phyloP scores from a whole-genome alignment of 2,113 vertebrate species.

The Cariama cristata region DNA sequence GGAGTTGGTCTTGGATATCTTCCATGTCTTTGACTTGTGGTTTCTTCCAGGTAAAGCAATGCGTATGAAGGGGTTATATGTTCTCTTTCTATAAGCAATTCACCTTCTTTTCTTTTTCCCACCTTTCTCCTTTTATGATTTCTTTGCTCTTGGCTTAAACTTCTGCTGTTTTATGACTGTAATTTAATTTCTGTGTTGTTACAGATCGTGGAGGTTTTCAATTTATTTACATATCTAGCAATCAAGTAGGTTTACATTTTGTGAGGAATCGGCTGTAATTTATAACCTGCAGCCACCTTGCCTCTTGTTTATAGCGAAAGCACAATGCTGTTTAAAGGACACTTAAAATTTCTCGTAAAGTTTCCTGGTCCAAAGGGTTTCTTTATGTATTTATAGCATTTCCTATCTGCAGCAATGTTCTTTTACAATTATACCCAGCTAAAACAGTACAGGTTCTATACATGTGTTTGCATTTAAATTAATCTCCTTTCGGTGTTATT shows the following conservation, averaged over 20 bases:
- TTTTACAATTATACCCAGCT: neutral
- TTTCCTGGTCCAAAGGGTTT: neutral
- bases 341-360: neutral
- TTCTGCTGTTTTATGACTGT: neutral
- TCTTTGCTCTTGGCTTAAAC: neutral
- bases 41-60: neutral
- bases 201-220: neutral
- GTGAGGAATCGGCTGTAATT: neutral
- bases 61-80: neutral
- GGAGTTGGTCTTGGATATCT: neutral
- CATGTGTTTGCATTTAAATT: neutral
- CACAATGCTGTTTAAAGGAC: neutral
- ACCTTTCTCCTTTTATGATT: neutral
- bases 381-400: neutral
- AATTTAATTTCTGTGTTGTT: neutral
- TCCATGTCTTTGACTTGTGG: neutral
- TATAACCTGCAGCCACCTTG: neutral
- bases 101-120: neutral
- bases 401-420: neutral
- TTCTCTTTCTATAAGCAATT: neutral
- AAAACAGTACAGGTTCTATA: neutral
- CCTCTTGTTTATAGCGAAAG: neutral
- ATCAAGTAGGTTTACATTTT: neutral
- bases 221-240: neutral
- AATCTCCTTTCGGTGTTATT: neutral